These are phyloP conservation scores for Dendroctonus valens DNA, from an alignment of 1,140 invertebrate genomes.

Conservation along the genomic window DNA sequence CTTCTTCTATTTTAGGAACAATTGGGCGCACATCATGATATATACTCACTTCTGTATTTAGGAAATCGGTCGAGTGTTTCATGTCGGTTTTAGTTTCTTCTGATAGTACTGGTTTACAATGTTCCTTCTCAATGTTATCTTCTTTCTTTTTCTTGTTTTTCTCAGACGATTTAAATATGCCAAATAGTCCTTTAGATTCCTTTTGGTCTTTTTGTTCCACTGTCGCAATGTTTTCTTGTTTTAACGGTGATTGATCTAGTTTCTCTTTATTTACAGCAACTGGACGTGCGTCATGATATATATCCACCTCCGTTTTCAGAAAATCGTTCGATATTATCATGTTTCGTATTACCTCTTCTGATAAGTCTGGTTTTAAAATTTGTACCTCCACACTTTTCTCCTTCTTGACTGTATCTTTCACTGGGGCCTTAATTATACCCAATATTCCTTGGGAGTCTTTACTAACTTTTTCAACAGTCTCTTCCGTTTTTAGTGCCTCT, in stretches of 20 bases:
- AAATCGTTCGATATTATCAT: conserved; percentile 36
- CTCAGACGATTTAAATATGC: conserved; percentile 22
- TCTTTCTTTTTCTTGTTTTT: conserved; percentile 25
- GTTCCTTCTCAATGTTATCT: conserved; percentile 11
- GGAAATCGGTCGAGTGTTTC: conserved; percentile 19
- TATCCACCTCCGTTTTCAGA: conserved; percentile 37
- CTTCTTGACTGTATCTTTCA: background rate
- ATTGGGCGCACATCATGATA: conserved; percentile 38
- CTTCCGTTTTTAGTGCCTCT: background rate
- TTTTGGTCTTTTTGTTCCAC: conserved; percentile 10
- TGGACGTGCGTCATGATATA: conserved; percentile 36
- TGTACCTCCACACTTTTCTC: conserved; percentile 3
- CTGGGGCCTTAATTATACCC: conserved; percentile 15
- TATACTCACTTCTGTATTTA: conserved; percentile 32
- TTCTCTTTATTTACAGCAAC: background rate
- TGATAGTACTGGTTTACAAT: conserved; percentile 6
- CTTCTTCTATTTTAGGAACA: background rate
- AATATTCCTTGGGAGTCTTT: conserved; percentile 23
- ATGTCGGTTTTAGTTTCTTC: conserved; percentile 7
- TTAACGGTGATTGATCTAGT: background rate
- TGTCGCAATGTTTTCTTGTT: conserved; percentile 3
- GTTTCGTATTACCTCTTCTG: conserved; percentile 32
- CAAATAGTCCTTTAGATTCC: conserved; percentile 15
- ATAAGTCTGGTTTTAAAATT: conserved; percentile 21
- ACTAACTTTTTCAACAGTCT: background rate